Evolutionary conservation across 2,797 vertebrate species (phyloP), one percentile per base, ranked within the genome.

Genomic region (Sebastes hubbsi): DNA sequence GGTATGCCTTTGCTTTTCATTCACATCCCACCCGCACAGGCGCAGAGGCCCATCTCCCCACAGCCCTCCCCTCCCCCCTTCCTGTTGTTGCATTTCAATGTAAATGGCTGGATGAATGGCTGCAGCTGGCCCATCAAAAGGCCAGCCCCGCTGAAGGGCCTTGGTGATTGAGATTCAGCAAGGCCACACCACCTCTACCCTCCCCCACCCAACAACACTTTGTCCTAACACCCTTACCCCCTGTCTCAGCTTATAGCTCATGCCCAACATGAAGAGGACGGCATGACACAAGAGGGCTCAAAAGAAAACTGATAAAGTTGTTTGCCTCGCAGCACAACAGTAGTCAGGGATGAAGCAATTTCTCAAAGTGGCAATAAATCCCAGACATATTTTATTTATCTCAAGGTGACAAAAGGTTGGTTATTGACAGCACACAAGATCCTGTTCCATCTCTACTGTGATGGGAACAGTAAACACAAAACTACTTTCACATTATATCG

Each of bases 81-180:
- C 95, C 95, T 96, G 95, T 94, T 93, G 92, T 93, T 91, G 93
- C 95, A 95, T 96, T 96, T 96, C 95, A 96, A 96, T 96, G 95
- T 95, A 96, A 96, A 96, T 95, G 92, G 92, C 13, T 63, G 80
- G 90, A 94, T 96, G 95, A 96, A 96, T 95, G 94, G 95, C 94
- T 95, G 95, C 96, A 96, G 96, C 96, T 96, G 96, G 95, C 95
- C 95, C 93, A 95, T 96, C 95, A 96, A 96, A 96, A 96, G 96
- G 92, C 92, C 89, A 93, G 94, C 89, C 87, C 88, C 49, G 86
- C 88, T 90, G 92, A 95, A 95, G 96, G 84, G 91, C 84, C 91
- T 86, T 89, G 84, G 92, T 93, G 94, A 96, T 95, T 96, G 94
- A 95, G 95, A 96, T 96, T 95, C 94, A 95, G 92, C 92, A 91